Percentiles rank a stretch among this genome's conserved stretches.
These are phyloP conservation scores for Hystrix brachyura DNA, from an alignment of 2,113 vertebrate species.

Conservation along the genomic window DNA sequence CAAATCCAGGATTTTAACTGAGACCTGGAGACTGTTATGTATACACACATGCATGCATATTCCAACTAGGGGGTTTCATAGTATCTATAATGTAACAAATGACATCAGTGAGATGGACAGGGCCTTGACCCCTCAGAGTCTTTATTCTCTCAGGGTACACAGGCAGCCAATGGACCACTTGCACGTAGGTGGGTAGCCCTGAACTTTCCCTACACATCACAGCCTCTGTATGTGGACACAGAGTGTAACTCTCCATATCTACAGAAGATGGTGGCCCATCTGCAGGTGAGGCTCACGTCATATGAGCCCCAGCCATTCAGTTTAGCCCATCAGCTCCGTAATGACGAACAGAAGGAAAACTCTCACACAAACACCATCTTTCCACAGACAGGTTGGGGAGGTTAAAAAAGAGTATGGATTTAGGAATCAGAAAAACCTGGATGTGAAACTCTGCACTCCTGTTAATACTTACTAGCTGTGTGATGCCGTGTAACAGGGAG, in stretches of 20 bases:
- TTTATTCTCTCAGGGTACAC: background rate
- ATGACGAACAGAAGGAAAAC: slow-evolving; percentile 44
- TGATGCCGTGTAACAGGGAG: background rate
- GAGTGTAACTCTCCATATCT: background rate
- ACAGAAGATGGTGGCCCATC: background rate
- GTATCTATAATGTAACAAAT: background rate
- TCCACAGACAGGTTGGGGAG: background rate
- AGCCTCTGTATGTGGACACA: slow-evolving; percentile 8
- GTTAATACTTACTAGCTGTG: background rate
- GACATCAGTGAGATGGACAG: background rate
- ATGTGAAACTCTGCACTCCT: background rate
- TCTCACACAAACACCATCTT: background rate
- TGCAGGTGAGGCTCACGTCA: background rate
- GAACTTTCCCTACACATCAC: background rate
- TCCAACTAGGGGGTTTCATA: background rate
- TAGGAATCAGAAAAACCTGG: background rate
- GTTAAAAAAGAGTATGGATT: background rate
- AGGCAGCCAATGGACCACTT: background rate
- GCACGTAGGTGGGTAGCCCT: background rate
- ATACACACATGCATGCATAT: background rate
- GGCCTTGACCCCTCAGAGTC: background rate
- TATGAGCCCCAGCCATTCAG: background rate
- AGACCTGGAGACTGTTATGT: background rate
- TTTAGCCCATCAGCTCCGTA: background rate
- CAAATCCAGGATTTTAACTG: slow-evolving; percentile 10